phyloP scores from a whole-genome alignment of 2,113 vertebrate species.

The Jacana jacana region DNA sequence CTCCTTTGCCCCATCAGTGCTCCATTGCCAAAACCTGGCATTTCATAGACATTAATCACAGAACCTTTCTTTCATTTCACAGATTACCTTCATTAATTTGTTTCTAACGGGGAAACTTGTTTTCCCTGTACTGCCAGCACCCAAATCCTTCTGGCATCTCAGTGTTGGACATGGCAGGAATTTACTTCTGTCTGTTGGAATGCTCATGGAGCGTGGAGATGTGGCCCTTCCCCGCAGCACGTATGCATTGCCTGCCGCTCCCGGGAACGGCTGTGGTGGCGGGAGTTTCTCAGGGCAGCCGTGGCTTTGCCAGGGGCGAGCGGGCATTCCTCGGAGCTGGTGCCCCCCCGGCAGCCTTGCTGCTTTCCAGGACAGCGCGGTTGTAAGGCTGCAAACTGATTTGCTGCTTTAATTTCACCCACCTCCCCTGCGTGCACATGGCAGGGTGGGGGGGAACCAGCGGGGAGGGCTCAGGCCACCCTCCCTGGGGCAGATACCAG shows the following conservation, averaged over 20 bases:
- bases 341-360: neutral
- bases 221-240: neutral
- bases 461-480: neutral
- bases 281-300: neutral
- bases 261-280: neutral
- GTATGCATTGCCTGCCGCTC: neutral
- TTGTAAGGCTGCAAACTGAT: neutral
- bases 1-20: neutral
- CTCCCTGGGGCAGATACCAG: neutral
- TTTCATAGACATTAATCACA: neutral
- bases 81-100: neutral
- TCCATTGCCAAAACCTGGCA: neutral
- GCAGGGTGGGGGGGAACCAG: too few relatives aligned
- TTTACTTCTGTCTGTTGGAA: neutral
- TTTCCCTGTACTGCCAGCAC: neutral
- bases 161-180: neutral
- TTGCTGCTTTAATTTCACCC: neutral
- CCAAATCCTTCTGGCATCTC: neutral
- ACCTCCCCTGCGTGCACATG: neutral
- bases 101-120: neutral
- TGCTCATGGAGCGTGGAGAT: rapidly evolving
- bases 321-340: neutral
- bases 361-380: neutral
- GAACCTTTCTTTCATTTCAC: neutral
- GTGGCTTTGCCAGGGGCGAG: neutral